Base-by-base conservation (phyloP, 2,888 invertebrate species). In the Nymphalis urticae region DNA sequence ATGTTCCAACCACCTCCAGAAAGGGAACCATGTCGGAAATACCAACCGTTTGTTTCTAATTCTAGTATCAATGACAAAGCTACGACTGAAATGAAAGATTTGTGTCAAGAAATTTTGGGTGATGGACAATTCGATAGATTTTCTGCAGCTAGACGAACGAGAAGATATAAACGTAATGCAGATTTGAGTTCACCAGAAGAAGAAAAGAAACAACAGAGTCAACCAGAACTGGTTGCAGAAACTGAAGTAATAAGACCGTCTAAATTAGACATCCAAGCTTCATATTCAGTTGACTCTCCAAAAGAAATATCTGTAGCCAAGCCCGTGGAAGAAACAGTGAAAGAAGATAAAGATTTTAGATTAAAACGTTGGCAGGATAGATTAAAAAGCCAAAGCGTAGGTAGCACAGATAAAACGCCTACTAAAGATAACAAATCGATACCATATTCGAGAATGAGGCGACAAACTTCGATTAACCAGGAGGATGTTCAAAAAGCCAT, bases 51-150 rank as follows among this genome's bases (percentile, higher is more conserved):
- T 8, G 72, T 86, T 64, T 78, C 85, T 0, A 72, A 58, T 54
- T 76, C 77, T 24, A 83, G 76, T 53, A 54, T 76, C 10, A 85
- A 74, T 16, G 88, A 88, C 8, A 90, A 90, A 77, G 83, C 86
- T 9, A 77, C 86, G 0, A 75, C 84, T 0, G 92, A 91, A 80
- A 90, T 90, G 88, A 88, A 84, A 69, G 92, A 92, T 65, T 75
- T 91, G 8, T 90, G 90, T 71, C 92, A 90, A 76, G 94, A 95
- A 74, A 90, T 93, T 17, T 85, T 96, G 56, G 96, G 96, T 0
- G 95, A 95, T 80, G 97, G 97, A 2, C 96, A 97, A 77, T 98
- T 98, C 75, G 97, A 98, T 82, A 93, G 98, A 75, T 96, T 96
- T 80, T 97, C 97, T 0, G 95, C 96, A 5, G 95, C 97, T 0